Evolutionary conservation across 2,888 invertebrate species (phyloP).

Genomic region (Chloroclystis v-ata): DNA sequence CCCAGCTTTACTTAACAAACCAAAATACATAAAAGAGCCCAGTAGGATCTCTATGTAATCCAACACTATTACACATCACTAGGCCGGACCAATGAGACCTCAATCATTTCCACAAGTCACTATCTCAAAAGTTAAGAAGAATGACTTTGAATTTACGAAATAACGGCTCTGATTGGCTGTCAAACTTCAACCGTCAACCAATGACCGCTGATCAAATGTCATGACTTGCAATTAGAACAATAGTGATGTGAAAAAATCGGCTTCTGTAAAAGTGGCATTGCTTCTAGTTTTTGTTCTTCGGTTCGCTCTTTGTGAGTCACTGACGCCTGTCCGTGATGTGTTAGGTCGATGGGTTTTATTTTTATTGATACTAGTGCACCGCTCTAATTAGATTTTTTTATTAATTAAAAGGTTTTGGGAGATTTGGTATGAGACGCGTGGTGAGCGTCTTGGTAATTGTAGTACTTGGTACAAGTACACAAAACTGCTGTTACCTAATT

Average conservation of each 20-base stretch:
- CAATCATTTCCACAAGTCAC: conserved; percentile 44
- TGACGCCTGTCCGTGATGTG: conserved; percentile 26
- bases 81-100: conserved; percentile 42
- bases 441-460: too few species aligned
- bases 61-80: conserved; percentile 28
- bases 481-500: too few species aligned
- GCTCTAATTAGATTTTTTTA: conserved; percentile 6
- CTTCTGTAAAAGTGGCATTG: conserved; percentile 73
- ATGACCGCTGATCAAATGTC: conserved; percentile 72
- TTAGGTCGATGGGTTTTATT: conserved; percentile 17
- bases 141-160: conserved; percentile 72
- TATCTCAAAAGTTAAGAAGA: conserved; percentile 67
- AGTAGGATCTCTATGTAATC: conserved; percentile 11
- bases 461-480: too few species aligned
- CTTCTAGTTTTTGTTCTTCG: conserved; percentile 41
- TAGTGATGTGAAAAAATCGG: conserved; percentile 54
- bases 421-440: too few species aligned
- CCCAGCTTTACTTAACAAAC: background rate
- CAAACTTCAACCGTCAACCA: conserved; percentile 67
- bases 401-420: too few species aligned
- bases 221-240: conserved; percentile 69
- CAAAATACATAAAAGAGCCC: background rate
- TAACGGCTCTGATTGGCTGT: conserved; percentile 71
- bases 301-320: conserved; percentile 25
- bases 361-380: conserved; percentile 15